Percentiles rank a stretch among this genome's conserved stretches.
Conservation (phyloP, 2,797 vertebrate genomes). For the Chelmon rostratus region DNA sequence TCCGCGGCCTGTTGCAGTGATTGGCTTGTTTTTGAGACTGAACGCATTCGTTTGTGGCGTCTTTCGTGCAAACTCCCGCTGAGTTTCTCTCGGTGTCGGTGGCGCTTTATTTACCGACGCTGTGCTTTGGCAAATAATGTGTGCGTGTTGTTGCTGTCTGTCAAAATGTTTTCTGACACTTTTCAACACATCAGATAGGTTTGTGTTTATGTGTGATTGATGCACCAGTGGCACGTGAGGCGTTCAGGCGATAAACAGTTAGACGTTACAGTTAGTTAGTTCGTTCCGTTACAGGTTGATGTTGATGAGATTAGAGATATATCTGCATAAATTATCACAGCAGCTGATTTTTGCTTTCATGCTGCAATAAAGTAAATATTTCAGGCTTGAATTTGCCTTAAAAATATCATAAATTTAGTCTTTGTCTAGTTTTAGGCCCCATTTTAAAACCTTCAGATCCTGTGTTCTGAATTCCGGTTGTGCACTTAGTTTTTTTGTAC, state of each 20-base stretch:
- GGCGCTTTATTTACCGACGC: neutral
- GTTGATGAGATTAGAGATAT: too few species aligned
- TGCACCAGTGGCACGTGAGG: neutral
- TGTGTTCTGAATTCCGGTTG: neutral
- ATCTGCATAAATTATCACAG: neutral
- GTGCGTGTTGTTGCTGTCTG: neutral
- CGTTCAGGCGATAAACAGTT: neutral
- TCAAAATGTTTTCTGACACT: neutral
- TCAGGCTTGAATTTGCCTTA: neutral
- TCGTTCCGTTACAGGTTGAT: too few species aligned
- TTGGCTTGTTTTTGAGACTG: neutral
- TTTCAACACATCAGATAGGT: neutral
- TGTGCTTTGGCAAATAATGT: neutral
- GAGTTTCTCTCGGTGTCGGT: neutral
- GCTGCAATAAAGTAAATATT: neutral
- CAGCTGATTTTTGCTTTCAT: neutral
- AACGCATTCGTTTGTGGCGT: neutral
- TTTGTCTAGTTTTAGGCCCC: neutral
- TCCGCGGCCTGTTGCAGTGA: neutral
- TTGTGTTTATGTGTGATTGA: slow-evolving; percentile 1
- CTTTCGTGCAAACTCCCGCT: neutral
- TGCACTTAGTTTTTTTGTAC: neutral
- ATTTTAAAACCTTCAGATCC: neutral
- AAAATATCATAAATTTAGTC: neutral
- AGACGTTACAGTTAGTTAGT: too few species aligned